Evolutionary conservation across 1,140 invertebrate species (phyloP).

Genomic region (Dermatophagoides farinae): DNA sequence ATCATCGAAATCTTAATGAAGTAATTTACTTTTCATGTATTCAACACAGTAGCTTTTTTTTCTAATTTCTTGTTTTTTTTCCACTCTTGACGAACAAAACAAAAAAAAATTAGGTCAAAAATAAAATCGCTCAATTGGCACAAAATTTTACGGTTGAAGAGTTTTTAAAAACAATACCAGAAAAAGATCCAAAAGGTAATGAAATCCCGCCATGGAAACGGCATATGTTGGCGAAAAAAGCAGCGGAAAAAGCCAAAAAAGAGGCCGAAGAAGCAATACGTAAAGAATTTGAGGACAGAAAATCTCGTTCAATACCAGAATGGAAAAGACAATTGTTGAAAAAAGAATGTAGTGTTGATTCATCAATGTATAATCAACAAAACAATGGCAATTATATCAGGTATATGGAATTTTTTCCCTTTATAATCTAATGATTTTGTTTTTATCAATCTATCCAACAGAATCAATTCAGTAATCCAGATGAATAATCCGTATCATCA

Average conservation of each 20-base stretch:
- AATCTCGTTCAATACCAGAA: constrained; percentile 62
- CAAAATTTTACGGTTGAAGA: constrained; percentile 63
- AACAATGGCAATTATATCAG: neutral
- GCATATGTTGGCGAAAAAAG: constrained; percentile 78
- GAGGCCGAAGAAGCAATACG: constrained; percentile 57
- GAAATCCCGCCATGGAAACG: constrained; percentile 77
- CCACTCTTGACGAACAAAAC: neutral
- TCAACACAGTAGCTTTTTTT: too few species aligned
- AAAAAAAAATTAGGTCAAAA: constrained; percentile 36
- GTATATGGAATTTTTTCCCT: neutral
- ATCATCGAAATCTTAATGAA: constrained; percentile 49
- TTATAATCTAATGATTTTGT: too few species aligned
- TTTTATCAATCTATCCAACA: neutral
- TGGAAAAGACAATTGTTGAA: constrained; percentile 74
- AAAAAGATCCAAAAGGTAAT: constrained; percentile 64
- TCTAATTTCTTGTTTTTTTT: neutral
- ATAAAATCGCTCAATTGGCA: constrained; percentile 54
- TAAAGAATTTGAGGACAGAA: constrained; percentile 58
- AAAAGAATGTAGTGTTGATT: constrained; percentile 40
- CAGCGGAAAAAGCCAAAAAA: constrained; percentile 68
- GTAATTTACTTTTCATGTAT: constrained; percentile 2
- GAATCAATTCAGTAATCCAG: neutral
- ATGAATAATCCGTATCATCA: neutral
- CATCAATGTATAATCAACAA: neutral
- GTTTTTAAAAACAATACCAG: constrained; percentile 74